A percentile compares a stretch with the other conserved stretches of the same genome.
phyloP scores from a whole-genome alignment of 92 coral and sea anemone genomes.

The Palythoa caribaeorum region DNA sequence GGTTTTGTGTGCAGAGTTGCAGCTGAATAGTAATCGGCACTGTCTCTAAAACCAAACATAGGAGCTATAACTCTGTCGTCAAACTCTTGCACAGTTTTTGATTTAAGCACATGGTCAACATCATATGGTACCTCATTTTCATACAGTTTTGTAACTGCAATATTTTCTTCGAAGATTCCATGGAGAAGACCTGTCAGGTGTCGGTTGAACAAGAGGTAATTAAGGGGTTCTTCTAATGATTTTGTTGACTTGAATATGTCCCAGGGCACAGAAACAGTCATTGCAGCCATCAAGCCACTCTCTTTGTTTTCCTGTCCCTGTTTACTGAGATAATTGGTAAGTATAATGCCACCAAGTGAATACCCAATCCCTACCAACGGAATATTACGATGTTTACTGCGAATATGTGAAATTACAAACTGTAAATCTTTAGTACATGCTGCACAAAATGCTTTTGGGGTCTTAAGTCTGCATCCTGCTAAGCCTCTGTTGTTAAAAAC shows the following conservation, averaged over 20 bases:
- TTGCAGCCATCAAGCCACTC: slow-evolving; percentile 74
- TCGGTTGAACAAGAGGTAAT: slow-evolving; percentile 81
- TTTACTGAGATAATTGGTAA: slow-evolving; percentile 80
- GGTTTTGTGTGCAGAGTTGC: slow-evolving; percentile 85
- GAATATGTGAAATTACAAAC: slow-evolving; percentile 76
- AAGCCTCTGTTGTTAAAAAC: slow-evolving; percentile 90
- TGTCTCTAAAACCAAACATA: slow-evolving; percentile 84
- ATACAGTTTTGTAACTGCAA: slow-evolving; percentile 15
- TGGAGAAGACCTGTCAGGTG: slow-evolving; percentile 78
- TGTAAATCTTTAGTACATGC: slow-evolving; percentile 88
- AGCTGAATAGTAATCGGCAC: slow-evolving; percentile 84
- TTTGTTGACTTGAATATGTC: slow-evolving; percentile 77
- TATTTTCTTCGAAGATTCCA: slow-evolving; percentile 53
- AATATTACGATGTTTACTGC: slow-evolving; percentile 58
- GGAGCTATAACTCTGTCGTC: slow-evolving; percentile 88
- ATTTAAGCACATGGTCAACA: slow-evolving; percentile 62
- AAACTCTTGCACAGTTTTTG: slow-evolving; percentile 80
- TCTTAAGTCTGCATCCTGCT: slow-evolving; percentile 68
- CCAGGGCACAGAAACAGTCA: slow-evolving; percentile 88
- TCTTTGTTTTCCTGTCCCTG: slow-evolving; percentile 48
- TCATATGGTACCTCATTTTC: slow-evolving; percentile 46
- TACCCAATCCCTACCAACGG: slow-evolving; percentile 79
- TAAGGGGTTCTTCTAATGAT: slow-evolving; percentile 82
- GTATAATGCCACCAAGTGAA: slow-evolving; percentile 88
- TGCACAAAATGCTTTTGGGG: slow-evolving; percentile 88